These are phyloP conservation scores for Lepisosteus osseus DNA, from an alignment of 2,113 vertebrate genomes.

Conservation along the genomic window DNA sequence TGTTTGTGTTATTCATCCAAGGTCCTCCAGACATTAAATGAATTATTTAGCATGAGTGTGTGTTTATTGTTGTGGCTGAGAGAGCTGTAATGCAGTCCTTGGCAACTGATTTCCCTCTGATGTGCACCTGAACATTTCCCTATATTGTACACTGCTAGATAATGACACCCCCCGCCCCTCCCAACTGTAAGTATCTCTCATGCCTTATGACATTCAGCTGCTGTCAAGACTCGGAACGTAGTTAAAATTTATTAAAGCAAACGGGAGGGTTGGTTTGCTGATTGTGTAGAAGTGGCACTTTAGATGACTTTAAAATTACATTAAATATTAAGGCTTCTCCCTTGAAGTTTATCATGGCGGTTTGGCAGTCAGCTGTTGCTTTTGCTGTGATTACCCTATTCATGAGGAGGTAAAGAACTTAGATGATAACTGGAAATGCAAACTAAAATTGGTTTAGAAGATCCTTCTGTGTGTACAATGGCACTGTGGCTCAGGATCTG, in stretches of 20 bases:
- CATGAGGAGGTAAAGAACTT: too few species aligned
- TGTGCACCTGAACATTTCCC: slow-evolving; percentile 1
- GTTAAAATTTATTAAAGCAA: slow-evolving; percentile 1
- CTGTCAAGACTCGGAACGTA: not conserved
- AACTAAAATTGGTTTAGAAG: too few species aligned
- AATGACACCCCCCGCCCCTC: not conserved
- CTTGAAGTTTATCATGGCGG: too few species aligned
- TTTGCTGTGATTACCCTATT: not conserved
- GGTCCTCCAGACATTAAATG: slow-evolving; percentile 12
- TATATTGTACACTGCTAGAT: not conserved
- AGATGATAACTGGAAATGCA: too few species aligned
- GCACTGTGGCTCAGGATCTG: too few species aligned
- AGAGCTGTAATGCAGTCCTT: slow-evolving; percentile 11
- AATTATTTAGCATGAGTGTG: slow-evolving; percentile 22
- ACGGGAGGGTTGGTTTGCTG: not conserved
- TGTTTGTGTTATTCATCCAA: not conserved
- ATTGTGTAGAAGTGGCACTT: not conserved
- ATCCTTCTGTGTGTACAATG: too few species aligned
- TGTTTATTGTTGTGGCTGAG: not conserved
- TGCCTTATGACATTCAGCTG: slow-evolving; percentile 2
- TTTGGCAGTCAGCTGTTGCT: not conserved
- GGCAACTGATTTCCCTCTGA: slow-evolving; percentile 9
- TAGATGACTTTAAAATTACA: not conserved
- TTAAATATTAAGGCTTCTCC: not conserved
- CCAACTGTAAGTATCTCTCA: not conserved